Conservation (phyloP, 2,113 vertebrate genomes). For the Tachycineta bicolor region DNA sequence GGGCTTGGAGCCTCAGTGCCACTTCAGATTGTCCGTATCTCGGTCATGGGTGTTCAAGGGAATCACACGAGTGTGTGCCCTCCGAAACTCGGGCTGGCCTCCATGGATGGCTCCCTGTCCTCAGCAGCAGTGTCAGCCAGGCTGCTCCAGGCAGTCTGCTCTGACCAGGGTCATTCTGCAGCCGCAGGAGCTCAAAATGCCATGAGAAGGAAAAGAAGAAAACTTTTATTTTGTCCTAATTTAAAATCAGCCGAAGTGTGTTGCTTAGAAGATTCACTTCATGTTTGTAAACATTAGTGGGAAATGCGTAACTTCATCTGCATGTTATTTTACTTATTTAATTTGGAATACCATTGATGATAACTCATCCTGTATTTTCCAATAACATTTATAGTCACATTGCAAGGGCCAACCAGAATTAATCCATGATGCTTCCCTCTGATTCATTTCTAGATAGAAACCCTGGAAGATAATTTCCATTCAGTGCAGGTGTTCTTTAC, state of each 20-base stretch:
- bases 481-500: neutral
- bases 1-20: neutral
- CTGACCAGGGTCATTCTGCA: neutral
- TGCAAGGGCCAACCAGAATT: neutral
- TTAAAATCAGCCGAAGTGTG: neutral
- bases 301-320: neutral
- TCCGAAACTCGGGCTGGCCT: neutral
- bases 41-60: neutral
- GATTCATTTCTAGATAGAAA: neutral
- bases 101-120: accelerated
- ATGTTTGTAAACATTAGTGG: neutral
- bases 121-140: accelerated
- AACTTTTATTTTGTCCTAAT: neutral
- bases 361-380: neutral
- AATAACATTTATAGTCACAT: neutral
- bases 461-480: neutral
- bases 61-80: accelerated
- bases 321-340: neutral
- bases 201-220: accelerated
- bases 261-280: neutral
- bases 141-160: neutral
- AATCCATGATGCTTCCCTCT: neutral
- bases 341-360: neutral
- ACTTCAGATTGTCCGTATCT: accelerated
- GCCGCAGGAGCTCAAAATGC: neutral